Evolutionary conservation across 1,140 invertebrate genomes (phyloP).

Genomic region (Anastatus disparis): DNA sequence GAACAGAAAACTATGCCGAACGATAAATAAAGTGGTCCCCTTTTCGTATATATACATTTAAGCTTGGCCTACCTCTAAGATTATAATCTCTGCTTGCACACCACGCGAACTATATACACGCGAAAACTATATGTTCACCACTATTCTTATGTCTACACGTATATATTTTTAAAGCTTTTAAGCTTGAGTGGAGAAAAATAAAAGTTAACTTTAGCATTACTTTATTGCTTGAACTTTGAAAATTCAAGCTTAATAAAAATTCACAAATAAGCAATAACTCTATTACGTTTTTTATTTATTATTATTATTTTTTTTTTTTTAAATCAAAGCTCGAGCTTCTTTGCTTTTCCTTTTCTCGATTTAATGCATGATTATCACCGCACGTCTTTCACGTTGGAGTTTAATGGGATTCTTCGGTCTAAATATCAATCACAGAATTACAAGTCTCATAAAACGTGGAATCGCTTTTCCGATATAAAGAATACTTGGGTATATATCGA

Average conservation of each 20-base stretch:
- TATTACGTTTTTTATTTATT: too few relatives aligned
- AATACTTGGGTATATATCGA: too few relatives aligned
- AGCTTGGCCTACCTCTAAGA: background rate
- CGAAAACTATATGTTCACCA: too few relatives aligned
- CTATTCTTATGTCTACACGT: too few relatives aligned
- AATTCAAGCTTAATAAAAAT: background rate
- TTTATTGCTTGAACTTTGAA: too few relatives aligned
- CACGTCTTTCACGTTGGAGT: background rate
- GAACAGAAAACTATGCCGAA: background rate
- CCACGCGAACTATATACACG: too few relatives aligned
- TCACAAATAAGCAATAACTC: background rate
- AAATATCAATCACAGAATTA: slow-evolving; percentile 15
- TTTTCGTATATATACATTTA: too few relatives aligned
- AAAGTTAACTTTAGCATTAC: too few relatives aligned
- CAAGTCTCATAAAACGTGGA: slow-evolving; percentile 8
- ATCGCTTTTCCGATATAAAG: slow-evolving; percentile 8
- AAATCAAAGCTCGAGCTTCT: background rate
- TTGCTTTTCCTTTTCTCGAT: background rate
- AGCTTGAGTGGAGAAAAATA: too few relatives aligned
- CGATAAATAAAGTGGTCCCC: background rate
- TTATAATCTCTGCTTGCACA: too few relatives aligned
- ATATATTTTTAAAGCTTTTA: too few relatives aligned
- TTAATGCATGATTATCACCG: background rate
- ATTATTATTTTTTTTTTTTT: too few relatives aligned
- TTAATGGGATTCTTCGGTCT: background rate